Evolutionary conservation across 2,888 invertebrate genomes (phyloP).

Genomic region (Phragmatobia fuliginosa): DNA sequence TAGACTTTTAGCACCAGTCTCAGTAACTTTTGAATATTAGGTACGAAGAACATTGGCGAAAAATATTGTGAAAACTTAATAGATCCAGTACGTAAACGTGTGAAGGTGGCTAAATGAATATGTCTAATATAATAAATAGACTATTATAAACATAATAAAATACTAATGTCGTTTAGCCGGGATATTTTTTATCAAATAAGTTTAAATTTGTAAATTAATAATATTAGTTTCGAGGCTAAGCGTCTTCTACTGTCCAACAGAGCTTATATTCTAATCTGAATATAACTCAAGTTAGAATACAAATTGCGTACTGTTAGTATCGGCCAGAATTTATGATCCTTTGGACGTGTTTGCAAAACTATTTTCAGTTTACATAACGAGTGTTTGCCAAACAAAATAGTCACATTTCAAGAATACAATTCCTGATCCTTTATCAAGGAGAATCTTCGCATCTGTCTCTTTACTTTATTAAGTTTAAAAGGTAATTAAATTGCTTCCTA

Average conservation of each 20-base stretch:
- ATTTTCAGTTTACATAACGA: background rate
- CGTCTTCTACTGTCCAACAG: background rate
- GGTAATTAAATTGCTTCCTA: too few species aligned
- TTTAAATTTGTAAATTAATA: background rate
- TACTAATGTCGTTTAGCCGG: background rate
- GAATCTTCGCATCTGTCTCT: background rate
- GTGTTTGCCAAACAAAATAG: background rate
- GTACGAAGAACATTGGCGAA: too few species aligned
- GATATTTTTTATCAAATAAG: background rate
- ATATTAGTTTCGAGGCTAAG: background rate
- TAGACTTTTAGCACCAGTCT: too few species aligned
- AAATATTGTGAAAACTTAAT: too few species aligned
- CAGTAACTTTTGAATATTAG: too few species aligned
- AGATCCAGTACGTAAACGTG: too few species aligned
- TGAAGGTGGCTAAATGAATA: background rate
- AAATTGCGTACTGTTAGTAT: background rate
- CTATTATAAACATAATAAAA: background rate
- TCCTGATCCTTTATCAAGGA: background rate
- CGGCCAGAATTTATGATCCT: slow-evolving; percentile 5
- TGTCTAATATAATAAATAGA: background rate
- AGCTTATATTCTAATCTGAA: background rate
- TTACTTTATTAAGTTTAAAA: too few species aligned
- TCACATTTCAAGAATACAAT: background rate
- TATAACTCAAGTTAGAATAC: slow-evolving; percentile 3
- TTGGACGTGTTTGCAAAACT: background rate